Percentiles rank a stretch among this genome's conserved stretches.
These are phyloP conservation scores for Ormyrus thymus DNA, from an alignment of 2,888 invertebrate species.

Conservation along the genomic window DNA sequence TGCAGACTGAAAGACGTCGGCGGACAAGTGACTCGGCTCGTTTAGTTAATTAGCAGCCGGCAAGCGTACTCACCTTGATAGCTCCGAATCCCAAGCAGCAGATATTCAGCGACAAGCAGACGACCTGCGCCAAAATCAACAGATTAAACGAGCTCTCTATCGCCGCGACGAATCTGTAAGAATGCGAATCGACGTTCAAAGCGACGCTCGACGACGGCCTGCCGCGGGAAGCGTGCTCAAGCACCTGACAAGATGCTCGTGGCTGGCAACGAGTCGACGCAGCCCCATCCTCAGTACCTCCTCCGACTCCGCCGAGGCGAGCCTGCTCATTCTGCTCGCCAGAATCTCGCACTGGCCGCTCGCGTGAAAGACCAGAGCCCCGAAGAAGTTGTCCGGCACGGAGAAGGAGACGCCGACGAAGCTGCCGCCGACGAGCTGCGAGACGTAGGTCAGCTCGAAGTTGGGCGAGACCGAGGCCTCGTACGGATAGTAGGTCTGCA, in stretches of 20 bases:
- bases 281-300: neutral
- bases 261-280: neutral
- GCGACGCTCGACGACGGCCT: no score
- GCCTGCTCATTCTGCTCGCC: neutral
- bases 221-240: no score
- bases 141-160: constrained; percentile 41
- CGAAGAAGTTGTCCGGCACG: constrained; percentile 42
- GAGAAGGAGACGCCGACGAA: constrained; percentile 5
- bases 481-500: constrained; percentile 39
- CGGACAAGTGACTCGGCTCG: neutral
- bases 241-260: neutral
- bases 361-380: constrained; percentile 47
- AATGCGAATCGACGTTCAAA: neutral
- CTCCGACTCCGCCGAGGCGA: neutral
- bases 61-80: constrained; percentile 16
- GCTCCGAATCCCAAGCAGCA: constrained; percentile 35
- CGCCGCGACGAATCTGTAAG: constrained; percentile 24
- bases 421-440: neutral
- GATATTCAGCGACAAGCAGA: constrained; percentile 11
- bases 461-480: neutral
- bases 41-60: no score
- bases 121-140: constrained; percentile 32
- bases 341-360: constrained; percentile 44
- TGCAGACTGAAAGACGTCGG: neutral
- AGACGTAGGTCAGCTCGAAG: constrained; percentile 28